phyloP scores from a whole-genome alignment of 2,113 vertebrate species.

The Platichthys stellatus region DNA sequence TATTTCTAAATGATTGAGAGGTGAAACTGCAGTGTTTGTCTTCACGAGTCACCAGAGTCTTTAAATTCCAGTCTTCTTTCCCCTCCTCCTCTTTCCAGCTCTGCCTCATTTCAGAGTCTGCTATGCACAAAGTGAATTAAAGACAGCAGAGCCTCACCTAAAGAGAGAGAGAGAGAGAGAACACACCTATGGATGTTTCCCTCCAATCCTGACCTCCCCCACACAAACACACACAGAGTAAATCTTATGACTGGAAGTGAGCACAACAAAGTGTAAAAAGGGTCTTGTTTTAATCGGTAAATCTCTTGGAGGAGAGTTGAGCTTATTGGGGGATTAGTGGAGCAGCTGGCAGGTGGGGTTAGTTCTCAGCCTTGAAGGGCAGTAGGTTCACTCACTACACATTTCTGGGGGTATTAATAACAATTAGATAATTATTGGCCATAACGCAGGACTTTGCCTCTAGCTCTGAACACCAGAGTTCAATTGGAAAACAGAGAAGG shows the following conservation, averaged over 20 bases:
- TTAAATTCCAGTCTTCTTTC: background rate
- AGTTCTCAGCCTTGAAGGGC: conserved; percentile 17
- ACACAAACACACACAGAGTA: background rate
- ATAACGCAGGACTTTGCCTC: background rate
- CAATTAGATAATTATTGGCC: background rate
- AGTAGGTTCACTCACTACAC: background rate
- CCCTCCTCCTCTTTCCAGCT: background rate
- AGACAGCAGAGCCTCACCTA: conserved; percentile 14
- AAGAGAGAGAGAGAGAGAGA: background rate
- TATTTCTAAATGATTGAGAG: background rate
- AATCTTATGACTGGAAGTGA: conserved; percentile 24
- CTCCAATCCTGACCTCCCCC: background rate
- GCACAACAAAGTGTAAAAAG: background rate
- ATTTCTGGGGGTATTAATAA: background rate
- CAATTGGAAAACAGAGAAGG: too few relatives aligned
- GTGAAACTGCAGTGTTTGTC: background rate
- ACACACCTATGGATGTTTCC: background rate
- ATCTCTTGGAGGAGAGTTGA: conserved; percentile 12
- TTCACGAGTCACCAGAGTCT: conserved; percentile 6
- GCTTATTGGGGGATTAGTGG: conserved; percentile 38
- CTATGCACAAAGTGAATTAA: conserved; percentile 25
- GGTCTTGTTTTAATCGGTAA: conserved; percentile 31
- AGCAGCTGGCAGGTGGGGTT: conserved; percentile 6
- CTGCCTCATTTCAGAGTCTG: conserved; percentile 17
- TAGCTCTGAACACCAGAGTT: too few relatives aligned